phyloP scores from a whole-genome alignment of 2,888 invertebrate species.

The Brachypalpus laphriformis region DNA sequence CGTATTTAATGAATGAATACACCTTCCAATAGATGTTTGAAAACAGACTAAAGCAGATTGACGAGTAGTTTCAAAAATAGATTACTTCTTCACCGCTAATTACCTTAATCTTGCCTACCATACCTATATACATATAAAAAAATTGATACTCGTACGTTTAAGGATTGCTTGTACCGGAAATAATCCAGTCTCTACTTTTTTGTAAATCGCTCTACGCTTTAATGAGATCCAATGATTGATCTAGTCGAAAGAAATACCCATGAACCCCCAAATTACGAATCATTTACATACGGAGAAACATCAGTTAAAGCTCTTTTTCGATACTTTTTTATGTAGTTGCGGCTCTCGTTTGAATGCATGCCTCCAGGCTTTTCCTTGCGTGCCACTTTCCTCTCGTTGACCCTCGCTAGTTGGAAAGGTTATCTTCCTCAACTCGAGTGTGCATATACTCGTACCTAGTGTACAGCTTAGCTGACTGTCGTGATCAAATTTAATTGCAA shows the following conservation, averaged over 20 bases:
- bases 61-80: no score
- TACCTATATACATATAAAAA: no score
- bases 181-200: background rate
- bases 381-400: slow-evolving; percentile 43
- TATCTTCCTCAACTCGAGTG: slow-evolving; percentile 25
- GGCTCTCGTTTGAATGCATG: slow-evolving; percentile 1
- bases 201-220: background rate
- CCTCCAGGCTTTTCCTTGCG: slow-evolving; percentile 35
- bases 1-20: no score
- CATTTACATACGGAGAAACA: slow-evolving; percentile 29
- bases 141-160: no score
- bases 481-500: slow-evolving; percentile 63
- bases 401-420: slow-evolving; percentile 43
- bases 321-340: background rate
- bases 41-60: no score
- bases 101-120: no score
- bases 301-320: background rate
- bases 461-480: slow-evolving; percentile 28
- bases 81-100: no score
- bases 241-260: slow-evolving; percentile 5
- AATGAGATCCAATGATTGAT: slow-evolving; percentile 34
- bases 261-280: slow-evolving; percentile 44
- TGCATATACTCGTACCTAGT: no score
- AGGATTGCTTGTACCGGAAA: no score
- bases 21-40: no score